Evolutionary conservation across 2,797 vertebrate genomes (phyloP).

Genomic region (Acestrorhynchus altus): DNA sequence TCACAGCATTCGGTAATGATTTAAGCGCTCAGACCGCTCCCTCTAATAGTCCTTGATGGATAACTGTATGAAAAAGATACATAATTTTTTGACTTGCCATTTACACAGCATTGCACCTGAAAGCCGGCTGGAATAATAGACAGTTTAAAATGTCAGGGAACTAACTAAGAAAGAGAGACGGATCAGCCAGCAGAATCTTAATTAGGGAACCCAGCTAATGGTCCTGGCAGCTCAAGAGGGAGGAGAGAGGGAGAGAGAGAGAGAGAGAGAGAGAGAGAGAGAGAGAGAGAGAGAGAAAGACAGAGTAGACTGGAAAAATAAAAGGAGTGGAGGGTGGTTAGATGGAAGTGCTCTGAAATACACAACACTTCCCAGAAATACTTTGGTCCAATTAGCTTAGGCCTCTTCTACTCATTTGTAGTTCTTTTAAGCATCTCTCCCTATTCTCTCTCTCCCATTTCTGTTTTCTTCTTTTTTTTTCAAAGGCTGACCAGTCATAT

Average conservation of each 20-base stretch:
- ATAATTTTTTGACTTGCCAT: constrained; percentile 86
- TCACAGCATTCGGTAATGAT: constrained; percentile 78
- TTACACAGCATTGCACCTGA: constrained; percentile 86
- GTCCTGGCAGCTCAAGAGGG: constrained; percentile 63
- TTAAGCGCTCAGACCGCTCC: constrained; percentile 72
- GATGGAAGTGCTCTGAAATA: constrained; percentile 57
- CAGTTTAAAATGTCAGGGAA: constrained; percentile 88
- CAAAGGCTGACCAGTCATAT: constrained; percentile 87
- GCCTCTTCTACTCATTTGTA: constrained; percentile 55
- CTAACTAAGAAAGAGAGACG: constrained; percentile 85
- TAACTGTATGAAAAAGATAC: constrained; percentile 87
- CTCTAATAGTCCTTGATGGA: constrained; percentile 74
- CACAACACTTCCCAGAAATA: constrained; percentile 64
- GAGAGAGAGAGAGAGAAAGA: constrained; percentile 1
- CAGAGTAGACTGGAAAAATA: background rate
- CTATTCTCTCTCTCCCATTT: constrained; percentile 45
- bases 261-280: constrained; percentile 39
- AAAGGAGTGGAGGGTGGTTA: constrained; percentile 51
- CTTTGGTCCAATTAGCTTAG: constrained; percentile 81
- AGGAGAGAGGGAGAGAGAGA: constrained; percentile 43
- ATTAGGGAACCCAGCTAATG: constrained; percentile 81
- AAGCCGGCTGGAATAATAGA: constrained; percentile 84
- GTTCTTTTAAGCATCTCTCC: constrained; percentile 36
- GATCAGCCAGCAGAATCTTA: constrained; percentile 80
- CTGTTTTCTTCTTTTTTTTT: constrained; percentile 61